These are phyloP conservation scores for Steatocranus sp. DNA, from an alignment of 2,797 vertebrate genomes.

Conservation along the genomic window DNA sequence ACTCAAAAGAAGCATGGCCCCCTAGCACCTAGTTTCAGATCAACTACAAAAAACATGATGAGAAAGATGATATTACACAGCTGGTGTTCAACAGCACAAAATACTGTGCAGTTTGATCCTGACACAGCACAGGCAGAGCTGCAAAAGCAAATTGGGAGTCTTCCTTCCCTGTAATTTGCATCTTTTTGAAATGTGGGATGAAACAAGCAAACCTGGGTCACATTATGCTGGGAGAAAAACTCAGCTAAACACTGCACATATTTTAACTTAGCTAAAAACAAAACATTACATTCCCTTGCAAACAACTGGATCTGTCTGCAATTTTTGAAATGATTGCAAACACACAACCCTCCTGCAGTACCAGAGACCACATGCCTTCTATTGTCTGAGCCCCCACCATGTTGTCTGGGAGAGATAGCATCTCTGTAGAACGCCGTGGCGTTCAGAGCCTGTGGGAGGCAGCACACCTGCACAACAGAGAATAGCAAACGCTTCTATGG, in stretches of 20 bases:
- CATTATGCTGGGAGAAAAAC: conserved; percentile 14
- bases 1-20: background rate
- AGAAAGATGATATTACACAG: background rate
- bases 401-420: conserved; percentile 65
- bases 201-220: conserved; percentile 18
- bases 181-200: conserved; percentile 14
- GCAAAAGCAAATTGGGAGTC: background rate
- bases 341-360: background rate
- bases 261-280: conserved; percentile 17
- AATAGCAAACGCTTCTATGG: conserved; percentile 56
- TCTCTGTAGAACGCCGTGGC: conserved; percentile 50
- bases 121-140: background rate
- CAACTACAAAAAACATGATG: background rate
- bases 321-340: conserved; percentile 36
- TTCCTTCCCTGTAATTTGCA: conserved; percentile 17
- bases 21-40: background rate
- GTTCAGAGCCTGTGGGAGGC: conserved; percentile 43
- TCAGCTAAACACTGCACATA: conserved; percentile 8
- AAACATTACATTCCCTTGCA: conserved; percentile 7
- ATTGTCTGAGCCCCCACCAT: conserved; percentile 45
- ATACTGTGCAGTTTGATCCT: background rate
- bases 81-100: background rate
- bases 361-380: conserved; percentile 44
- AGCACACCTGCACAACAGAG: conserved; percentile 74
- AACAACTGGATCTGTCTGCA: conserved; percentile 15